Base-by-base conservation (phyloP, 2,888 invertebrate species). In the Acleris emargana region DNA sequence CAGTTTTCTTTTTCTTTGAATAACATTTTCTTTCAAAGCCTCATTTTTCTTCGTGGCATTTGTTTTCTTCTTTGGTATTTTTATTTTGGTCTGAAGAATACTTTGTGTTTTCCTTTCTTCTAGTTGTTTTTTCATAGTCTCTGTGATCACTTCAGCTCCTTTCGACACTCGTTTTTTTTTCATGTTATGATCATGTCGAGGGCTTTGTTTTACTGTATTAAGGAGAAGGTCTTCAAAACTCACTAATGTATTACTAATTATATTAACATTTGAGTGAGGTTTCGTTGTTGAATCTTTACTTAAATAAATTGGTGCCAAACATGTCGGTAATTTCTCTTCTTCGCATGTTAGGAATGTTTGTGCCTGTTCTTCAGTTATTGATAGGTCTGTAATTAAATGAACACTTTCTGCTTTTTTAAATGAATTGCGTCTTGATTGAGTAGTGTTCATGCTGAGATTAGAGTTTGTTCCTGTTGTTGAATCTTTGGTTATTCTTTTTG, bases 131-230 rank as follows among this genome's bases (percentile, higher is more conserved):
- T 32, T 54, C 54, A 54, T 54, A 32, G 42, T 54, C 42, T 38
- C 17, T 17, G 38, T 54, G 28, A 54, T 54, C 17, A 54, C 54
- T 32, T 54, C 42, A 17, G 18, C 54, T 54, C 28, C 38, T 17
- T n/a, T 17, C 6, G 54, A 16, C 18, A 54, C 38, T 28, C 42
- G 53, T 28, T 28, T 53, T 22, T 28, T 53, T 53, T 53, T 53
- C 17, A n/a, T 18, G 32, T 54, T 54, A 28, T 17, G 25, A 38
- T 54, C 3, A 38, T 17, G n/a, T 32, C 28, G 54, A 32, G 54
- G 54, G 42, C 28, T 54, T 54, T 54, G 54, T 54, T 54, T 25
- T 16, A 54, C 54, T 54, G 28, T 54, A 17, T 54, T 17, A 38
- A 32, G 54, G 17, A 54, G 16, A 38, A 54, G 17, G 17, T 54